A percentile compares a stretch with the other conserved stretches of the same genome.
These are phyloP conservation scores for Philypnodon macrostomus DNA, from an alignment of 2,797 vertebrate species.

Conservation along the genomic window DNA sequence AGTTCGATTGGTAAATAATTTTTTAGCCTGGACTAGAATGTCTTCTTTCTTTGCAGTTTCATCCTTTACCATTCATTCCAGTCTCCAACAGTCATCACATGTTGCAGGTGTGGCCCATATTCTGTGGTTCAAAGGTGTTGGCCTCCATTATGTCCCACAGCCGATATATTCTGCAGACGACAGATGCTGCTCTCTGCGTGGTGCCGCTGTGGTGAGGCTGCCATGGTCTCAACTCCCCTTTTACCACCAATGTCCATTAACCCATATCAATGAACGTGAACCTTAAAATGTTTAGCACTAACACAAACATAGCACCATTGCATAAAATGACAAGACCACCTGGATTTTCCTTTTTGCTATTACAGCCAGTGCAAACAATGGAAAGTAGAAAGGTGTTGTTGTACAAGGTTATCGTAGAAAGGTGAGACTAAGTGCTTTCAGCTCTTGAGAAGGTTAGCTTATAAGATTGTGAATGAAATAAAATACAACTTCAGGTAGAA, in stretches of 20 bases:
- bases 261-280: neutral
- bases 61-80: neutral
- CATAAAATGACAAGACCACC: too few relatives aligned
- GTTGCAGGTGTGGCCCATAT: slow-evolving; percentile 22
- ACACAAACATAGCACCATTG: neutral
- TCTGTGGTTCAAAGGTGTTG: slow-evolving; percentile 24
- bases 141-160: slow-evolving; percentile 9
- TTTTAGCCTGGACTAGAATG: neutral
- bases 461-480: too few relatives aligned
- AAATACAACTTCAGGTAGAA: too few relatives aligned
- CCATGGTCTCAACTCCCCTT: slow-evolving; percentile 34
- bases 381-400: too few relatives aligned
- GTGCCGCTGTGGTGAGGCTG: slow-evolving; percentile 3
- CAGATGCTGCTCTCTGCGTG: slow-evolving; percentile 52
- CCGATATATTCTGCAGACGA: slow-evolving; percentile 29
- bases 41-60: neutral
- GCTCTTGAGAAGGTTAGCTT: too few relatives aligned
- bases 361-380: too few relatives aligned
- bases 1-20: too few relatives aligned
- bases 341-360: too few relatives aligned
- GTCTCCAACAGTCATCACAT: neutral
- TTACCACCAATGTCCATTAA: slow-evolving; percentile 7
- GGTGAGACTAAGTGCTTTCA: too few relatives aligned
- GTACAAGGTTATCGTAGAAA: too few relatives aligned
- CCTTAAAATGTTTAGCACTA: slow-evolving; percentile 8